Conservation (phyloP, 2,888 invertebrate genomes). For the Phyllotreta striolata region DNA sequence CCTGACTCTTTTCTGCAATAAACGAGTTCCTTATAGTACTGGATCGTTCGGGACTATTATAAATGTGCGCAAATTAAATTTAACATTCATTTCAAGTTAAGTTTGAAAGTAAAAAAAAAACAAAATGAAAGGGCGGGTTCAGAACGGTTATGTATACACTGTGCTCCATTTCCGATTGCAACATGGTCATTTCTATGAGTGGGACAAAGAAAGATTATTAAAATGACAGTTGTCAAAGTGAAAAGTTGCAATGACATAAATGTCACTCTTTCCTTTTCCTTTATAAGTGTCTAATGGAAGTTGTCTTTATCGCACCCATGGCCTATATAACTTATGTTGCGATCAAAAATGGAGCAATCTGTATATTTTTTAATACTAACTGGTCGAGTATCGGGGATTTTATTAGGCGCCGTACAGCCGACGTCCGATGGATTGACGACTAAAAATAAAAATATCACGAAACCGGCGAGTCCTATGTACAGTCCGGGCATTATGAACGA, state of each 20-base stretch:
- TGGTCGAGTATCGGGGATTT: constrained; percentile 29
- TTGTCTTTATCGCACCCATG: too few relatives aligned
- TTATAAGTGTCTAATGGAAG: too few relatives aligned
- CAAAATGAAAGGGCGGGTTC: not conserved
- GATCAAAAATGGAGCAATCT: too few relatives aligned
- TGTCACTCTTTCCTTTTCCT: too few relatives aligned
- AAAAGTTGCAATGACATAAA: too few relatives aligned
- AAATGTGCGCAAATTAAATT: not conserved
- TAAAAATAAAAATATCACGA: constrained; percentile 82
- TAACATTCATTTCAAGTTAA: not conserved
- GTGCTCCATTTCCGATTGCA: too few relatives aligned
- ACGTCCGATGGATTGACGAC: constrained; percentile 84
- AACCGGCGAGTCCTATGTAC: constrained; percentile 76
- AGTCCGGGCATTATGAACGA: constrained; percentile 92
- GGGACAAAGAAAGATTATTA: too few relatives aligned
- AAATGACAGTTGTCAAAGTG: too few relatives aligned
- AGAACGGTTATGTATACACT: too few relatives aligned
- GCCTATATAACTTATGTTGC: too few relatives aligned
- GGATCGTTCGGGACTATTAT: constrained; percentile 2
- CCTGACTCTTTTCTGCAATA: constrained; percentile 49
- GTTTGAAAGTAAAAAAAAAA: not conserved
- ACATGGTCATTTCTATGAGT: too few relatives aligned
- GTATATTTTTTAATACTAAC: constrained; percentile 25
- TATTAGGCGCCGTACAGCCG: constrained; percentile 59
- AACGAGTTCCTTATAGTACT: constrained; percentile 11